These are phyloP conservation scores for Corythornis madagascariensis DNA, from an alignment of 2,113 vertebrate species.

Conservation along the genomic window DNA sequence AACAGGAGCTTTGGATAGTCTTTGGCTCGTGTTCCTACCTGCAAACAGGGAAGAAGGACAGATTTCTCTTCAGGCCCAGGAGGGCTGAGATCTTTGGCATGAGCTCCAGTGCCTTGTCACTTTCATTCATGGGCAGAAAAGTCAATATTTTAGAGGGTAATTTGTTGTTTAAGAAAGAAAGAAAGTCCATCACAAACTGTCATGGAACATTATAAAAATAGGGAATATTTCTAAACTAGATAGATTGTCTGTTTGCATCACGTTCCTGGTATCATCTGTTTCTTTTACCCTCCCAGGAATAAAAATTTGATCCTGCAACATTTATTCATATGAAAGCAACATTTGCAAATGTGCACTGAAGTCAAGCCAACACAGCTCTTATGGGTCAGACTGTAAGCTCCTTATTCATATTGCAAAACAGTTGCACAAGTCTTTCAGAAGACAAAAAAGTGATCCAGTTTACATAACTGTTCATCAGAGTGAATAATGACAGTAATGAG, in stretches of 20 bases:
- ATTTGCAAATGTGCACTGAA: neutral
- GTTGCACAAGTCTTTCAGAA: neutral
- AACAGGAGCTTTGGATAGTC: neutral
- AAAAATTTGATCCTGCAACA: neutral
- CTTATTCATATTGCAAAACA: neutral
- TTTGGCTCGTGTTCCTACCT: neutral
- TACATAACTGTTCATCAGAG: constrained; percentile 1
- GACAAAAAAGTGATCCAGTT: constrained; percentile 17
- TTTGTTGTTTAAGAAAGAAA: neutral
- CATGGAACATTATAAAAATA: neutral
- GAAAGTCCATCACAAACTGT: neutral
- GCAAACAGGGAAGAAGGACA: neutral
- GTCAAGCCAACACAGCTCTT: neutral
- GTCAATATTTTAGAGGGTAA: neutral
- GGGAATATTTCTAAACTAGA: neutral
- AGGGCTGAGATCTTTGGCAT: neutral
- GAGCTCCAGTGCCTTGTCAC: constrained; percentile 3
- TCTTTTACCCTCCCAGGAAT: neutral
- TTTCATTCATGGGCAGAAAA: neutral
- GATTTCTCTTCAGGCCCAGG: neutral
- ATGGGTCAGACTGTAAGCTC: neutral
- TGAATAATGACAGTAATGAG: neutral
- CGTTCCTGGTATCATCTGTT: neutral
- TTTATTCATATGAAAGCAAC: neutral
- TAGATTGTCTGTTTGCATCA: neutral